phyloP scores from a whole-genome alignment of 1,140 invertebrate genomes.

The Ceratina japonica region DNA sequence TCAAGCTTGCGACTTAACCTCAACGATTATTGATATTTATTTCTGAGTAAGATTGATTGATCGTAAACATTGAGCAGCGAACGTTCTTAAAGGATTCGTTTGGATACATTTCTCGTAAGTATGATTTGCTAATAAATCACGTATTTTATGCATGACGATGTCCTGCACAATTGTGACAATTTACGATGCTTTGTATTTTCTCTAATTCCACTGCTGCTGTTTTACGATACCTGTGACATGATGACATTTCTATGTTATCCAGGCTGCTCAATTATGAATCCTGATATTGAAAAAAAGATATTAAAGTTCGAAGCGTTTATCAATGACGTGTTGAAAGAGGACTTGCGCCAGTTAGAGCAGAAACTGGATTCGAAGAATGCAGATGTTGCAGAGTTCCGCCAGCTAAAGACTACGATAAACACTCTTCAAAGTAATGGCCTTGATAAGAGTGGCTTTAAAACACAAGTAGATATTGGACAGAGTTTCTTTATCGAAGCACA shows the following conservation, averaged over 20 bases:
- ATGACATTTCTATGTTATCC: neutral
- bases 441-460: conserved; percentile 84
- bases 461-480: conserved; percentile 88
- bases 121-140: neutral
- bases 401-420: conserved; percentile 84
- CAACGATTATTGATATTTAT: neutral
- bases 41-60: neutral
- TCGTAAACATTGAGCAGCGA: neutral
- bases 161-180: neutral
- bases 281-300: conserved; percentile 72
- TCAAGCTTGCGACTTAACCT: conserved; percentile 12
- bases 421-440: conserved; percentile 68
- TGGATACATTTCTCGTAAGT: conserved; percentile 2
- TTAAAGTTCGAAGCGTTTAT: conserved; percentile 81
- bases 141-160: neutral
- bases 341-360: conserved; percentile 81
- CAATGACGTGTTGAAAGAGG: conserved; percentile 84
- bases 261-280: conserved; percentile 62
- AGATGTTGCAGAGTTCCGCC: conserved; percentile 87
- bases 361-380: conserved; percentile 82
- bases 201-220: no score
- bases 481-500: conserved; percentile 87
- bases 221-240: neutral
- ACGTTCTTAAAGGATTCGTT: neutral
- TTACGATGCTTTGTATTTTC: neutral